Evolutionary conservation across 2,888 invertebrate genomes (phyloP).

Genomic region (Campopleginae sp.): DNA sequence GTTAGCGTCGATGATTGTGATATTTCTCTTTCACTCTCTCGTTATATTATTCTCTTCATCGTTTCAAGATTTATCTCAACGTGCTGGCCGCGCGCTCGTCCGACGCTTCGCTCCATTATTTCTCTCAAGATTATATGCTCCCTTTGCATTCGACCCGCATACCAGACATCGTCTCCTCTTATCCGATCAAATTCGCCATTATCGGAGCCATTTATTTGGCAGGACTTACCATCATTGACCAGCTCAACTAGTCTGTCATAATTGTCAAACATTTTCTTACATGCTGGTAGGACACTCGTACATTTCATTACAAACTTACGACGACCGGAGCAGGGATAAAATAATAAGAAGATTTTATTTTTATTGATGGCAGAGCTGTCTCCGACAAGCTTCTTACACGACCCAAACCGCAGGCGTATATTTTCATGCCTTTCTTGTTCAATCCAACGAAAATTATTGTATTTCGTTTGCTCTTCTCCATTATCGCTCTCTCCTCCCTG

Average conservation of each 20-base stretch:
- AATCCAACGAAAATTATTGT: background rate
- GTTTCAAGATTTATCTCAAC: constrained; percentile 58
- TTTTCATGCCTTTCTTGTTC: background rate
- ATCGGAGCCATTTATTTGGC: constrained; percentile 18
- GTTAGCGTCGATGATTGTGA: constrained; percentile 81
- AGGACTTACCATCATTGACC: background rate
- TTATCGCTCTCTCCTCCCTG: constrained; percentile 26
- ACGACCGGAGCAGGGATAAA: background rate
- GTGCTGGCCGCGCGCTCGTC: constrained; percentile 15
- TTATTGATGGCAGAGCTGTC: background rate
- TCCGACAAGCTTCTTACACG: background rate
- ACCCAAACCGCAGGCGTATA: background rate
- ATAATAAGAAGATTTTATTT: background rate
- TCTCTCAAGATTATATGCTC: constrained; percentile 10
- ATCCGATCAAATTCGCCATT: constrained; percentile 23
- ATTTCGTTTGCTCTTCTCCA: background rate
- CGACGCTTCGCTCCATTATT: constrained; percentile 42
- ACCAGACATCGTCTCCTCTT: constrained; percentile 5
- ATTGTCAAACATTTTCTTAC: background rate
- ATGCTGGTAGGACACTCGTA: background rate
- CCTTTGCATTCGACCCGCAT: constrained; percentile 1
- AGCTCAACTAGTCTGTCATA: background rate
- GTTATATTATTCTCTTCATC: constrained; percentile 65
- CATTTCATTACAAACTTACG: background rate
- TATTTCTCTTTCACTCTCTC: constrained; percentile 63